Base-by-base conservation (phyloP, 37 sponge, comb jelly and placozoan species). In the Bolinopsis microptera region DNA sequence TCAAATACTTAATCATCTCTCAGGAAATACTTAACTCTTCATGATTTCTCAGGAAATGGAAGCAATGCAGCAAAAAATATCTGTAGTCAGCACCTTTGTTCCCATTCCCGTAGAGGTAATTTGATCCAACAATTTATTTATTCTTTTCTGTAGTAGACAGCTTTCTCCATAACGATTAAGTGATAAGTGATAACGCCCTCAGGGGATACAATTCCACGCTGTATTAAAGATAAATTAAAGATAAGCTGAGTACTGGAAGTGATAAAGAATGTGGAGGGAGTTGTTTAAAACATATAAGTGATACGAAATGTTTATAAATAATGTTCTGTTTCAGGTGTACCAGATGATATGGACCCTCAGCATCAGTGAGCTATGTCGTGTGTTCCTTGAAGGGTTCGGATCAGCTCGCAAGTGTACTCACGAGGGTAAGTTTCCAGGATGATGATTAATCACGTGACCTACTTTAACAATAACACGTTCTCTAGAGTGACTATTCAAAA, bases 361-460 rank as follows among this genome's bases (percentile, higher is more conserved):
- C 26, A 39, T 86, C 90, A 23, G 30, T 38, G 61, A 86, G 61
- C 24, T 86, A 48, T 86, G 90, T 86, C 8, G 8, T 0, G 90
- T 86, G 36, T 86, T 86, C 30, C 90, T 86, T 9, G 90, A 86
- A 27, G 90, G 90, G 13, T 86, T 86, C 90, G 90, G 90, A 2
- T 86, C 90, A 18, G 90, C 90, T 21, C 37, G 36, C 13, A 86
- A 86, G 90, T 86, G 90, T 40, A 86, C 90, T n/a, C 90, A 86
- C 61, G 90, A 86, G 61, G 90, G 61, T 48, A 18, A 18, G 61
- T 48, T 48, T 48, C n/a, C n/a, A n/a, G n/a, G n/a, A n/a, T n/a
- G n/a, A n/a, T n/a, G n/a, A n/a, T n/a, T n/a, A n/a, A n/a, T n/a
- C n/a, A n/a, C n/a, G n/a, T n/a, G n/a, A n/a, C n/a, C n/a, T n/a